phyloP scores from a whole-genome alignment of 2,797 vertebrate genomes.

The Erpetoichthys calabaricus region DNA sequence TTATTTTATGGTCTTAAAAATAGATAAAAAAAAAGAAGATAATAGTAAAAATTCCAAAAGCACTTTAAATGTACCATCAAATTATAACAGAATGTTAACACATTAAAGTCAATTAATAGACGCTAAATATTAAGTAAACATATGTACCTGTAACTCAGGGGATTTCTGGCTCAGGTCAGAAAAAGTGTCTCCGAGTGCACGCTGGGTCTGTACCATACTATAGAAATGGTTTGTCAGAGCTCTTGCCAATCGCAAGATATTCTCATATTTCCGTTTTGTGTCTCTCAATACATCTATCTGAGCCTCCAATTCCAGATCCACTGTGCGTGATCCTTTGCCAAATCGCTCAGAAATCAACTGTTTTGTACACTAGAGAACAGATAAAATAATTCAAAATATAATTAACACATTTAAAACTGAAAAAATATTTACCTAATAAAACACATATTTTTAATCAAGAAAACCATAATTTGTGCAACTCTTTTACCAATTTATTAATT shows the following conservation, averaged over 20 bases:
- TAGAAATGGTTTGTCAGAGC: constrained; percentile 78
- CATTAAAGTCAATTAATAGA: no score
- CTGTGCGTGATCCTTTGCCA: constrained; percentile 77
- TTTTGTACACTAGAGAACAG: constrained; percentile 67
- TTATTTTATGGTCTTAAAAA: no score
- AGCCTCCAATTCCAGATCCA: constrained; percentile 88
- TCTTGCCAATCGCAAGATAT: constrained; percentile 67
- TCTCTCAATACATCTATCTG: constrained; percentile 86
- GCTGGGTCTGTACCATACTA: constrained; percentile 87
- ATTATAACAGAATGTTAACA: no score
- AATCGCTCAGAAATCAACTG: constrained; percentile 90
- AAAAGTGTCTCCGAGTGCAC: constrained; percentile 82
- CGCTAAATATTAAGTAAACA: no score
- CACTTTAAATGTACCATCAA: no score
- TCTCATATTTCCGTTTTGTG: constrained; percentile 86
- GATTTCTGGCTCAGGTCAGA: constrained; percentile 96
- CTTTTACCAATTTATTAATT: no score
- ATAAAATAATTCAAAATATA: not conserved
- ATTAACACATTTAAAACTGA: no score
- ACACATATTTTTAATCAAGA: no score
- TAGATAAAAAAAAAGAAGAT: no score
- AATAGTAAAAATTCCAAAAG: no score
- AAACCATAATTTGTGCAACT: no score
- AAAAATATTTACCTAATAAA: no score
- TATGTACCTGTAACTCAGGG: constrained; percentile 78